A percentile compares a stretch with the other conserved stretches of the same genome.
Evolutionary conservation across 2,113 vertebrate genomes (phyloP).

Genomic region (Illadopsis cleaveri): DNA sequence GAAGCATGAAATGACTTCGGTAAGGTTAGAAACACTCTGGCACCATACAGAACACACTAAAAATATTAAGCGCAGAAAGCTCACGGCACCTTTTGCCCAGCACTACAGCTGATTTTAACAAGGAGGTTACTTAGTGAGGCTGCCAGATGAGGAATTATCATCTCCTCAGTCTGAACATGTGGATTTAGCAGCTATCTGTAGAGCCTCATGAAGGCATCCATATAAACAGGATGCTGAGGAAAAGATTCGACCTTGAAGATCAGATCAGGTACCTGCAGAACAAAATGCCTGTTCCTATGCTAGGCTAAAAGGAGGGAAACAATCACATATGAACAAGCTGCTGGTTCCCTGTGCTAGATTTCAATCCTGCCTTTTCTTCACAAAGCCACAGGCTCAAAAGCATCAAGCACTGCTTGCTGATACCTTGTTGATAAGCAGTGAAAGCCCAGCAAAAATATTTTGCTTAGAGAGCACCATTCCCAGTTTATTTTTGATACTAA

Average conservation of each 20-base stretch:
- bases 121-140: not conserved
- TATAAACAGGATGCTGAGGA: not conserved
- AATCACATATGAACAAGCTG: not conserved
- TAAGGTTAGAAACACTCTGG: conserved; percentile 55
- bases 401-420: not conserved
- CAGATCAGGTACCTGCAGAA: not conserved
- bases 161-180: not conserved
- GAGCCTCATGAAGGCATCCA: not conserved
- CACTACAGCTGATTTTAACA: not conserved
- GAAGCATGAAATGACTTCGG: conserved; percentile 58
- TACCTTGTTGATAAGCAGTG: not conserved
- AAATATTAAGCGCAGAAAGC: conserved; percentile 26
- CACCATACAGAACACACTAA: not conserved
- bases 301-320: not conserved
- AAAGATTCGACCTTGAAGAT: not conserved
- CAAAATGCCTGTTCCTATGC: not conserved
- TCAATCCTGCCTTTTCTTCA: not conserved
- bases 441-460: not conserved
- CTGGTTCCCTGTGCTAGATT: not conserved
- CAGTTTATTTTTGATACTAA: not conserved
- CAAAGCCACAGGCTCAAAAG: not conserved
- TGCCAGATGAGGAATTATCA: not conserved
- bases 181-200: not conserved
- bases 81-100: not conserved
- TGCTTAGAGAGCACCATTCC: not conserved